Conservation (phyloP, 2,113 vertebrate species). For the Gopherus flavomarginatus region DNA sequence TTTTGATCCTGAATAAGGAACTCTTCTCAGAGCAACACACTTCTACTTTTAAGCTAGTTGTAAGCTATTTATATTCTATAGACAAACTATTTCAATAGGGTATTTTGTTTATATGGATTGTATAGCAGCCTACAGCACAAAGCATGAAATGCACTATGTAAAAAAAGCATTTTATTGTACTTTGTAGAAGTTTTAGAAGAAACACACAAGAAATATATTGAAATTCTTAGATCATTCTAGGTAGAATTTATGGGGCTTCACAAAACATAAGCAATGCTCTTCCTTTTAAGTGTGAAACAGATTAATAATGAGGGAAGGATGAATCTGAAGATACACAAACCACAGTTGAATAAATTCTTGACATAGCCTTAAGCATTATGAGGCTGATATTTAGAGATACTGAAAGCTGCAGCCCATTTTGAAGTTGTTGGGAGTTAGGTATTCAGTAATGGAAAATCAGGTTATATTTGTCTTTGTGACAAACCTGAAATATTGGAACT, state of each 20-base stretch:
- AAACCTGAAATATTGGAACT: conserved; percentile 23
- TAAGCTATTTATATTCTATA: neutral
- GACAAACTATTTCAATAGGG: neutral
- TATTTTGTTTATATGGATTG: neutral
- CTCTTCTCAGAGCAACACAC: neutral
- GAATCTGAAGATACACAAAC: neutral
- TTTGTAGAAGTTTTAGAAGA: neutral
- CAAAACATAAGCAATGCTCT: neutral
- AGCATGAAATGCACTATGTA: neutral
- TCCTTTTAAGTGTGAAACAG: neutral
- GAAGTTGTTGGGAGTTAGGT: neutral
- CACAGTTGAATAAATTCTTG: neutral
- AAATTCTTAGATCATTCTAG: neutral
- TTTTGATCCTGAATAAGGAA: neutral
- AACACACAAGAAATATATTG: neutral
- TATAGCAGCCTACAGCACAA: neutral
- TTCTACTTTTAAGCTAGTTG: neutral
- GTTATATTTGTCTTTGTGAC: conserved; percentile 24
- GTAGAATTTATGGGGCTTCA: neutral
- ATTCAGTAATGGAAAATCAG: neutral
- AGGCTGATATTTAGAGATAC: neutral
- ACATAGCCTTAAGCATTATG: neutral
- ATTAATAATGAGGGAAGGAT: neutral
- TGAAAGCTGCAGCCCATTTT: neutral
- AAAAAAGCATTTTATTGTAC: neutral